Evolutionary conservation across 2,113 vertebrate species (phyloP).

Genomic region (Myotis brandtii): DNA sequence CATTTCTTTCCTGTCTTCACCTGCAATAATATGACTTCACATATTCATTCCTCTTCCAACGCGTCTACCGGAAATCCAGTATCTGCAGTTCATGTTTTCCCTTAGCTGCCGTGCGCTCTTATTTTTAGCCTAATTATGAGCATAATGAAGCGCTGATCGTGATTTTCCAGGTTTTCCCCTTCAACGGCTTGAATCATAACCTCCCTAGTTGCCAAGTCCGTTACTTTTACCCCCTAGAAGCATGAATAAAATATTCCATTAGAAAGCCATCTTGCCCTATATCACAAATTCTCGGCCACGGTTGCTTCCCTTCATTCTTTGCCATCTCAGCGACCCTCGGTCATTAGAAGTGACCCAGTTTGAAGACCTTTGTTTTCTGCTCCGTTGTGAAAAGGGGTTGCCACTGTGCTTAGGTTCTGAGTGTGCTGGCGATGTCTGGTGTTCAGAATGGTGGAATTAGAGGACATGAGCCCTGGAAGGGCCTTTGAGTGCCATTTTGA

Average conservation of each 20-base stretch:
- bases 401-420: neutral
- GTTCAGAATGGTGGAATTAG: neutral
- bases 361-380: constrained; percentile 17
- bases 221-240: constrained; percentile 13
- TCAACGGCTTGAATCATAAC: constrained; percentile 59
- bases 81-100: constrained; percentile 38
- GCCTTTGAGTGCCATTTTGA: neutral
- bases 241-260: constrained; percentile 59
- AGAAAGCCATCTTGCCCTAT: neutral
- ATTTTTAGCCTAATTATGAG: constrained; percentile 73
- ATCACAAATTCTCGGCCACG: neutral
- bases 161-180: constrained; percentile 59
- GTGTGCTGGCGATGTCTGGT: neutral
- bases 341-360: constrained; percentile 49
- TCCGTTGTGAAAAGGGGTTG: neutral
- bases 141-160: constrained; percentile 40
- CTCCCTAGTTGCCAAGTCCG: constrained; percentile 38
- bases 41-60: constrained; percentile 29
- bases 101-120: constrained; percentile 31
- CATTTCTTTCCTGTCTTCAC: constrained; percentile 72
- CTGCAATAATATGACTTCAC: constrained; percentile 58
- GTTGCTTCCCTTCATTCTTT: neutral
- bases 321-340: neutral
- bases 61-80: constrained; percentile 53
- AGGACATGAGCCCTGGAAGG: neutral